Conservation (phyloP, 2,888 invertebrate species). For the Rotaria sp. region DNA sequence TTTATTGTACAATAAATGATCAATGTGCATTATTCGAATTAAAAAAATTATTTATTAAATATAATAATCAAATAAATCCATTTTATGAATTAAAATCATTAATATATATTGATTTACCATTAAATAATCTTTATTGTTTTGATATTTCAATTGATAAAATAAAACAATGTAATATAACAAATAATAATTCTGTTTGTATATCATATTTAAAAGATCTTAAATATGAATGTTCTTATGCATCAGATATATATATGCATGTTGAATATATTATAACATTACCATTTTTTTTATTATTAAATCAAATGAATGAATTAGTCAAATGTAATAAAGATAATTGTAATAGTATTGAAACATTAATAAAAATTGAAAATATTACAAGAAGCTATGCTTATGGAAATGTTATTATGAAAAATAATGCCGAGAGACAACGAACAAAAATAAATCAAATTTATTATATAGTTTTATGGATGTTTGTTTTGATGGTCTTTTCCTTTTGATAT, state of each 20-base stretch:
- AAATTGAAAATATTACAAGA: neutral
- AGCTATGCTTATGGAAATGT: neutral
- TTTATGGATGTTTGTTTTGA: neutral
- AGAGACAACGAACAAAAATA: neutral
- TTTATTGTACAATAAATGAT: neutral
- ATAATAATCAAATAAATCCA: neutral
- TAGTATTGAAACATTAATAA: neutral
- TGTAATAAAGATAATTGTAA: neutral
- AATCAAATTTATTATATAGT: neutral
- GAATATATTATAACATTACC: neutral
- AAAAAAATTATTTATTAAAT: neutral
- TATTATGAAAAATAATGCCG: neutral
- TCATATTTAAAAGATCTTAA: neutral
- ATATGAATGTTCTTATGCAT: neutral
- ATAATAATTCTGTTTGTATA: neutral
- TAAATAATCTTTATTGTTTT: neutral
- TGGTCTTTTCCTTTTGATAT: too few relatives aligned
- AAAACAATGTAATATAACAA: neutral
- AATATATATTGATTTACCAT: neutral
- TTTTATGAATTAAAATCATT: neutral
- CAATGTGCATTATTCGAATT: neutral
- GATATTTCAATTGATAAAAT: neutral
- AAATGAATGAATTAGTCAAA: neutral
- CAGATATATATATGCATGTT: neutral
- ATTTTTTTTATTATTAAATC: neutral